Evolutionary conservation across 1,140 invertebrate genomes (phyloP), one percentile per base, ranked within the genome.

Genomic region (Drosophila simulans): DNA sequence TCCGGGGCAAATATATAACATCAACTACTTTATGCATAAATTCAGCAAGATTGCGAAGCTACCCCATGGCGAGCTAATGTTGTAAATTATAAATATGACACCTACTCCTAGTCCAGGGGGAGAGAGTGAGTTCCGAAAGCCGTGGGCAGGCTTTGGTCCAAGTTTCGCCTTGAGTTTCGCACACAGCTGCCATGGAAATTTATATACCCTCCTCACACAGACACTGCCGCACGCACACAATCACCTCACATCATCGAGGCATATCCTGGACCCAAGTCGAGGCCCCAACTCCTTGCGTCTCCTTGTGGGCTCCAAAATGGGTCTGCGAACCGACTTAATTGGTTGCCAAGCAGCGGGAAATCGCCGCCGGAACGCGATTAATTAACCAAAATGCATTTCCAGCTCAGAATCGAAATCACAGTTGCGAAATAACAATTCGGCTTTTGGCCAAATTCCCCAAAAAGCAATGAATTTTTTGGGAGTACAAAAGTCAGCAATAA

Each of bases 11-110:
- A 86, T 86, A 86, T 86, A 86, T 86, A 86, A 86, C 83, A 77
- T 89, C 83, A 86, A 86, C 83, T 86, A 86, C 83, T 86, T 86
- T 86, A 86, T 86, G 83, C 83, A 86, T 86, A 86, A 86, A 86
- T 86, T 86, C 73, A 89, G 83, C 83, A 86, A 86, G 83, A 86
- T 86, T 86, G 83, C 83, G 83, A 86, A 86, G 83, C 83, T 86
- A 86, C 84, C 84, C 84, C 84, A 89, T 89, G 84, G 84, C 80
- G 84, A 84, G 84, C 84, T 84, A 89, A 89, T 89, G 84, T 89
- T 89, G 84, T 89, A 89, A 89, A 89, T 89, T 89, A 89, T 89
- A 89, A 89, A 89, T 89, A 89, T 89, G 84, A 89, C 84, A 89
- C 84, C 84, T 89, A 89, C 84, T 89, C 84, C 83, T 80, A 88